phyloP scores from a whole-genome alignment of 2,888 invertebrate genomes.

The Himalopsyche anomala region DNA sequence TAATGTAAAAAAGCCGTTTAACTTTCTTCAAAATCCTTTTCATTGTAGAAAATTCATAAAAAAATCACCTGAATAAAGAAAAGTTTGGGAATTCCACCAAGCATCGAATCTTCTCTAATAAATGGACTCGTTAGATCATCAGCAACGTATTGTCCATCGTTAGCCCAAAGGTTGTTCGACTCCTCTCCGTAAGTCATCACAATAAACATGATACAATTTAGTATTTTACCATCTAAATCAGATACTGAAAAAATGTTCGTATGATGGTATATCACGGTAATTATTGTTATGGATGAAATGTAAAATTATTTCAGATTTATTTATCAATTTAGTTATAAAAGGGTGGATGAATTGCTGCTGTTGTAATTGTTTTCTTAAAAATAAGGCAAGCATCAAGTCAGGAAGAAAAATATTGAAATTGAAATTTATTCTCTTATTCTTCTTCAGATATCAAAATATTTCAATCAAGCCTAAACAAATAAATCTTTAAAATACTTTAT shows the following conservation, averaged over 20 bases:
- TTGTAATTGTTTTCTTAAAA: too few relatives aligned
- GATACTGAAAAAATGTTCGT: slow-evolving; percentile 17
- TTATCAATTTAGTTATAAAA: too few relatives aligned
- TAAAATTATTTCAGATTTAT: background rate
- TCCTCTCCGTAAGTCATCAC: slow-evolving; percentile 22
- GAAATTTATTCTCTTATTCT: too few relatives aligned
- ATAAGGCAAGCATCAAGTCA: too few relatives aligned
- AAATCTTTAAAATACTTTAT: too few relatives aligned
- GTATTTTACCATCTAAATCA: background rate
- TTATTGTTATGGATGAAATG: background rate
- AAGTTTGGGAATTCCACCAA: slow-evolving; percentile 12
- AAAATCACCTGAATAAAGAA: slow-evolving; percentile 19
- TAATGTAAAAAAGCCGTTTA: too few relatives aligned
- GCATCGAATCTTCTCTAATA: background rate
- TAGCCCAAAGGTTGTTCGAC: background rate
- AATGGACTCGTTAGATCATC: background rate
- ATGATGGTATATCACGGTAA: background rate
- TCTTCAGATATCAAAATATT: too few relatives aligned
- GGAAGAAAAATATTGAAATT: too few relatives aligned
- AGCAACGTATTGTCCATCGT: background rate
- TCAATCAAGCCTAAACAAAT: too few relatives aligned
- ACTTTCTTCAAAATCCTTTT: too few relatives aligned
- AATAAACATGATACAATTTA: background rate
- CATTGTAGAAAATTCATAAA: background rate
- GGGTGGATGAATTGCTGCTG: too few relatives aligned